Percentiles rank a stretch among this genome's conserved stretches.
Conservation (phyloP, 2,113 vertebrate species). For the Eublepharis macularius region DNA sequence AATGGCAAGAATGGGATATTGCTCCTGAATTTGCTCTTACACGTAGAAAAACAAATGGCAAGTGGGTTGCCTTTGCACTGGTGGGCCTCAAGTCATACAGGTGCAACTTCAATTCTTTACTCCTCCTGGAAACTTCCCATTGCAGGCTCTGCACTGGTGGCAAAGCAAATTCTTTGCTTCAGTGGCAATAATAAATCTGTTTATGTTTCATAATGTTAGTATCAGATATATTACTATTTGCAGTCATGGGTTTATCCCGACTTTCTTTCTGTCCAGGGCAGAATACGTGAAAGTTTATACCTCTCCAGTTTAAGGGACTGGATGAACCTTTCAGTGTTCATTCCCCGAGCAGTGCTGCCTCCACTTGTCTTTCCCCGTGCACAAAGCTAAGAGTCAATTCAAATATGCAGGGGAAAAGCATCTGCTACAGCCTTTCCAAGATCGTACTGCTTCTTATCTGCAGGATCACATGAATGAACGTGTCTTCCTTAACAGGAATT, state of each 20-base stretch:
- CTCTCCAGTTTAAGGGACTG: neutral
- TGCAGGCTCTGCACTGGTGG: no score
- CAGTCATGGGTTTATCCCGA: neutral
- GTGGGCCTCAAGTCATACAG: neutral
- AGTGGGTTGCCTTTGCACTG: neutral
- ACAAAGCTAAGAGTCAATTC: neutral
- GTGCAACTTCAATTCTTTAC: neutral
- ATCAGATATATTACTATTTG: neutral
- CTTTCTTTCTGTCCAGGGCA: neutral
- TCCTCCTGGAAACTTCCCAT: neutral
- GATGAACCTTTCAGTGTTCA: neutral
- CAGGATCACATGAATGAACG: neutral
- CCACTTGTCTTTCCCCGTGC: neutral
- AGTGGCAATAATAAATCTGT: neutral
- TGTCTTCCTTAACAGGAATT: neutral
- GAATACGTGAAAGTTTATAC: neutral
- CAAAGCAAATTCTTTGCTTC: neutral
- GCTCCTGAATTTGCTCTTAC: no score
- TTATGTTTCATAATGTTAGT: neutral
- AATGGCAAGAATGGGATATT: no score
- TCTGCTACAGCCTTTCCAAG: neutral
- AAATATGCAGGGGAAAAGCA: neutral
- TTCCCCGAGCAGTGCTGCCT: neutral
- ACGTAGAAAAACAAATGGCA: no score
- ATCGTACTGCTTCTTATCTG: neutral